Base-by-base conservation (phyloP, 1,140 invertebrate species). In the Forficula auricularia region DNA sequence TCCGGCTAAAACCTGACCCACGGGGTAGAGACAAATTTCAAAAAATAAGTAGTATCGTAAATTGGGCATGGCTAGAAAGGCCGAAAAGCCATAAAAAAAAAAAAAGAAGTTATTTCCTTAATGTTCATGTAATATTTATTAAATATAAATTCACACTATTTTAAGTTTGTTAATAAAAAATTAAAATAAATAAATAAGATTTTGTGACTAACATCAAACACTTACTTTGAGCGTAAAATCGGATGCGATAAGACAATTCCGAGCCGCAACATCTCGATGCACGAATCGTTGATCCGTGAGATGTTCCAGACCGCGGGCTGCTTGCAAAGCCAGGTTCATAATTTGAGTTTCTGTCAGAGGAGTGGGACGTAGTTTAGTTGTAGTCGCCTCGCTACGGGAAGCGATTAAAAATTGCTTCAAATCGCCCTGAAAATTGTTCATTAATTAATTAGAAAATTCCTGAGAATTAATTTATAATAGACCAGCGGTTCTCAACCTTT, bases 361-460 rank as follows among this genome's bases (percentile, higher is more conserved):
- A 0, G 76, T 72, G 3, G 73, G 67, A 6, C 62, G 53, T 48
- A 48, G 65, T 44, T 60, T 72, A 55, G 55, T 65, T 18, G 54
- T 60, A 38, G 58, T 52, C 42, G 58, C 34, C 45, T 59, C 40
- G 73, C 71, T 48, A 76, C 75, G 65, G 0, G 87, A 90, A 3
- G 88, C 83, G 35, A 86, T 61, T n/a, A 94, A 64, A 61, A 91
- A 92, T 57, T 87, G 86, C 51, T 92, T 94, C 39, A 92, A 64
- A 59, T 92, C 88, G n/a, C 88, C 89, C 81, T 85, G 50, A 54
- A 57, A 51, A 50, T 30, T 16, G 47, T 41, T 39, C 39, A 47
- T 38, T n/a, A n/a, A n/a, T n/a, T n/a, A n/a, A n/a, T n/a, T n/a
- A 47, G 16, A 37, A 49, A 36, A 42, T 33, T 38, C 19, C 19